Conservation (phyloP, 1,140 invertebrate species). For the Trichomalopsis sarcophagae region DNA sequence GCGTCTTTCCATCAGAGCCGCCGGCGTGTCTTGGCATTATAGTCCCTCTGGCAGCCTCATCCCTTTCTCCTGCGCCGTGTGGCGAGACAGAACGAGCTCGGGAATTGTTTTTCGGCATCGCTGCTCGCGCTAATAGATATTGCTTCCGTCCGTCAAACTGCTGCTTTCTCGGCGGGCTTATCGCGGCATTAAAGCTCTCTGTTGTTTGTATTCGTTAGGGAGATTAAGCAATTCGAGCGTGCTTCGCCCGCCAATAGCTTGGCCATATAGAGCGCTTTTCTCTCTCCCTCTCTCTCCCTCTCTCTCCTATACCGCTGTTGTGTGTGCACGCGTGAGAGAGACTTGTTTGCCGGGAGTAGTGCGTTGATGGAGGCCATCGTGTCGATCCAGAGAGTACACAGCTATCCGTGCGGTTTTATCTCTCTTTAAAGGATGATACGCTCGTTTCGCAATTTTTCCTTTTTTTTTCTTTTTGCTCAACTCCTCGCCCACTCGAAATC, state of each 20-base stretch:
- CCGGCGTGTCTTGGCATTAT: not conserved
- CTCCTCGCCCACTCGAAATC: too few species aligned
- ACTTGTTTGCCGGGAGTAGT: too few species aligned
- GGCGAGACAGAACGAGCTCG: not conserved
- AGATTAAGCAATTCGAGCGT: conserved; percentile 36
- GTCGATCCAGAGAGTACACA: too few species aligned
- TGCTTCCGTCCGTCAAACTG: conserved; percentile 36
- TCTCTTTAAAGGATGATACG: not conserved
- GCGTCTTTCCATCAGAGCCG: not conserved
- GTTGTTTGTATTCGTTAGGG: conserved; percentile 38
- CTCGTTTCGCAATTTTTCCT: not conserved
- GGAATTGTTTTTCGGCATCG: conserved; percentile 47
- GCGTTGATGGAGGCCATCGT: too few species aligned
- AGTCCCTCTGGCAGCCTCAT: not conserved
- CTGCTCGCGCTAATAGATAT: conserved; percentile 48
- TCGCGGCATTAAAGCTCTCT: conserved; percentile 14
- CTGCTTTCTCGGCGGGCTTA: not conserved
- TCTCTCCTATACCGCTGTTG: too few species aligned
- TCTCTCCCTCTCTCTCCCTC: too few species aligned
- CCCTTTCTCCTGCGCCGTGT: not conserved
- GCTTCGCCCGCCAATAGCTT: not conserved
- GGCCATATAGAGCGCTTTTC: not conserved
- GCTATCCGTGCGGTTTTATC: too few species aligned
- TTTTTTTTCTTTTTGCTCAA: not conserved
- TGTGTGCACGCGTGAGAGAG: too few species aligned